Base-by-base conservation (phyloP, 2,797 vertebrate genomes). In the Orientallactaga sibirica region DNA sequence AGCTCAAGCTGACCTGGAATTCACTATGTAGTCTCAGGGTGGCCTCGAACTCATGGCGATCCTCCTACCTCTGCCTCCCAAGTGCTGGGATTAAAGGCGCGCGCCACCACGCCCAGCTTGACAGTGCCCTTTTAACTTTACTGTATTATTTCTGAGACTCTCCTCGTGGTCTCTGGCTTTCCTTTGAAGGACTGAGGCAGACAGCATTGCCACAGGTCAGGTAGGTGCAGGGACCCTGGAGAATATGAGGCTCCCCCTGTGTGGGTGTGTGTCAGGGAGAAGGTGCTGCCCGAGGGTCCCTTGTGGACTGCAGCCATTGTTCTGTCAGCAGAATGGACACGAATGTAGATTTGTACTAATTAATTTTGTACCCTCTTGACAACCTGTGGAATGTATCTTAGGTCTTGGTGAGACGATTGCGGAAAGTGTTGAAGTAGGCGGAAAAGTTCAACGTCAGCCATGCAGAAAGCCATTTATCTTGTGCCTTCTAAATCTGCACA, bases 321-420 rank as follows among this genome's bases (percentile, higher is more conserved):
- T 91, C 75, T 88, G 95, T 25, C 80, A 84, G 73, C 48, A 52
- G 18, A 88, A 25, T 22, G 0, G 62, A 29, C 94, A 79, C 18
- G 86, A 33, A 94, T 92, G 89, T 74, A 96, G 94, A 96, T 66
- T 94, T 71, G 29, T 92, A 16, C 1, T 91, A 94, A 93, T 96
- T 97, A 76, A 86, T 87, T 68, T 71, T 90, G 91, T 93, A 85
- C 95, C 86, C 95, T 97, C 93, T 86, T 94, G 94, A 96, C 93
- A 95, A 86, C 91, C 94, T 89, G 79, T 27, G 97, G 95, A 95
- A 90, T 92, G 2, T 94, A 78, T 97, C 95, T 94, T 80, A 94
- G 92, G 74, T 90, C 76, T 96, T 96, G 77, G 94, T 91, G 87
- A 97, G 75, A 87, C 94, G 96, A 84, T 95, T 92, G 71, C 86